Percentiles rank a stretch among this genome's conserved stretches.
These are phyloP conservation scores for Octopus bimaculoides DNA, from an alignment of 1,140 invertebrate genomes.

Conservation along the genomic window DNA sequence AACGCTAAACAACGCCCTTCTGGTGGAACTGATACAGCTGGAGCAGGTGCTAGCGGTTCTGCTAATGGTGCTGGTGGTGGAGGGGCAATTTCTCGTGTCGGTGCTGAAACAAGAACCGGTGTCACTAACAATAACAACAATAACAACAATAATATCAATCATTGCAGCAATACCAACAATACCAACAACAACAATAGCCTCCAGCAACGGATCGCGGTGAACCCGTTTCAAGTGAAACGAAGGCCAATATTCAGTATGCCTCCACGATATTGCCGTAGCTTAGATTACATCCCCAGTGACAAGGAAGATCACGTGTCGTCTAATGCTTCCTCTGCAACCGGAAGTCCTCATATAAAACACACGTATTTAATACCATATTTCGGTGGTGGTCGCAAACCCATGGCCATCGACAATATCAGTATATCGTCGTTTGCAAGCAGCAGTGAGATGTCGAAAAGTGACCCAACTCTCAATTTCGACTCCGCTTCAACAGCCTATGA, in stretches of 20 bases:
- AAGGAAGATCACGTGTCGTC: constrained; percentile 41
- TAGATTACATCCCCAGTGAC: constrained; percentile 55
- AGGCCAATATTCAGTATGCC: constrained; percentile 41
- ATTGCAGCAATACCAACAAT: not conserved
- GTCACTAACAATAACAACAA: constrained; percentile 1
- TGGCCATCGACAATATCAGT: constrained; percentile 34
- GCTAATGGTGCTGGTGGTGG: constrained; percentile 22
- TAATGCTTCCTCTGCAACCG: constrained; percentile 42
- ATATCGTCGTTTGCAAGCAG: constrained; percentile 50
- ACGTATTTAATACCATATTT: constrained; percentile 39
- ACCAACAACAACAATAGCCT: not conserved
- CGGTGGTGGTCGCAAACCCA: constrained; percentile 20
- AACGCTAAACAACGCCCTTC: too few species aligned
- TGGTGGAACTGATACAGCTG: constrained; percentile 34
- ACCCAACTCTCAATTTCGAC: constrained; percentile 47
- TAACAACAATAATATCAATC: too few species aligned
- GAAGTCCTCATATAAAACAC: constrained; percentile 43
- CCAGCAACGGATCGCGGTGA: constrained; percentile 23
- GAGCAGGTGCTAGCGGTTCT: constrained; percentile 41
- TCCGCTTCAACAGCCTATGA: constrained; percentile 66
- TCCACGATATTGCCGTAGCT: constrained; percentile 48
- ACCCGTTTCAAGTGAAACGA: constrained; percentile 50
- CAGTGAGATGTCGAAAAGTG: constrained; percentile 54
- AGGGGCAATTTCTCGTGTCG: not conserved
- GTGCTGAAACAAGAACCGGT: constrained; percentile 8